Conservation (phyloP, 1,140 invertebrate genomes). For the Bombyx mori region DNA sequence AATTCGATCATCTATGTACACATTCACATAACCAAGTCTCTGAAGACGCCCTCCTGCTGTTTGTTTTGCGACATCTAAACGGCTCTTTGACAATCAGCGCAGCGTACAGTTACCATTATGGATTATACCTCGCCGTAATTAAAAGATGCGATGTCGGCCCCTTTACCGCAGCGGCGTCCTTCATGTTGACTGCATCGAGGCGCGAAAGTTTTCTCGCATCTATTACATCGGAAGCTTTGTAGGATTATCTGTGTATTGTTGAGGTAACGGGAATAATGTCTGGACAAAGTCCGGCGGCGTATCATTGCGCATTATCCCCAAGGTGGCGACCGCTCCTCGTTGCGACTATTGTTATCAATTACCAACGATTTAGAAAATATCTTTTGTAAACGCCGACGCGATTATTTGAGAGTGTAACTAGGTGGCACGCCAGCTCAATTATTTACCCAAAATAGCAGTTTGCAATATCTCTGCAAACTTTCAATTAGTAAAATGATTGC, state of each 20-base stretch:
- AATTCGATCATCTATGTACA: no score
- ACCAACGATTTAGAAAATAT: slow-evolving; percentile 60
- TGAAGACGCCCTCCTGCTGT: slow-evolving; percentile 36
- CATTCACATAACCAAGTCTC: no score
- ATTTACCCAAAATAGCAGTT: slow-evolving; percentile 10
- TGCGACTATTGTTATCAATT: slow-evolving; percentile 52
- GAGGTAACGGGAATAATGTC: slow-evolving; percentile 42
- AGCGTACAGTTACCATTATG: slow-evolving; percentile 38
- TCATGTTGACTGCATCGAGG: slow-evolving; percentile 58
- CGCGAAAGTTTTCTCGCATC: slow-evolving; percentile 57
- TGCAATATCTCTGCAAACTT: no score
- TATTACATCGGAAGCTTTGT: slow-evolving; percentile 54
- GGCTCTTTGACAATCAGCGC: slow-evolving; percentile 34
- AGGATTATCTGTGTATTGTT: slow-evolving; percentile 61
- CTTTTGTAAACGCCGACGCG: slow-evolving; percentile 36
- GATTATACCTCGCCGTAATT: slow-evolving; percentile 50
- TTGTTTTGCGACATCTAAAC: slow-evolving; percentile 43
- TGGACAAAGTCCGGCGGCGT: slow-evolving; percentile 49
- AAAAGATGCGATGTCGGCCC: slow-evolving; percentile 29
- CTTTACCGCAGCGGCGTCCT: slow-evolving; percentile 37
- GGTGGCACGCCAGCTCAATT: slow-evolving; percentile 46
- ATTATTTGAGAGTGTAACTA: slow-evolving; percentile 56
- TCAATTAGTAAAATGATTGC: no score
- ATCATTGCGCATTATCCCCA: slow-evolving; percentile 60
- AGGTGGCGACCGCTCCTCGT: slow-evolving; percentile 26